phyloP scores from a whole-genome alignment of 2,113 vertebrate genomes.

The Furnarius figulus region DNA sequence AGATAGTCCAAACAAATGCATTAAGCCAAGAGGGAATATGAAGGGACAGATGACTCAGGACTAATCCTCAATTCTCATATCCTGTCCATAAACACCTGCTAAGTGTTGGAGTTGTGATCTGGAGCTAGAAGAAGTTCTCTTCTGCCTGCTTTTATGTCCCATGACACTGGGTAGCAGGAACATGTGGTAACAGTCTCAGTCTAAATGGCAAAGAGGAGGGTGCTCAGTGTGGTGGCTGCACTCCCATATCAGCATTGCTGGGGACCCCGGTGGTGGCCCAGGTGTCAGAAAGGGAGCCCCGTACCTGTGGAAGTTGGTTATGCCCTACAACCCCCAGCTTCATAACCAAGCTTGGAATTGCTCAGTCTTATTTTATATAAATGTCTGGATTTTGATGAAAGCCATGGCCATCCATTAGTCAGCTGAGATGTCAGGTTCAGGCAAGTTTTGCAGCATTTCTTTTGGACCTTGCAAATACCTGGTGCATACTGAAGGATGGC shows the following conservation, averaged over 20 bases:
- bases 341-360: neutral
- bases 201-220: neutral
- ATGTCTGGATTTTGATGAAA: neutral
- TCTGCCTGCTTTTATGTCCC: neutral
- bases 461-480: neutral
- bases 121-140: neutral
- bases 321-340: neutral
- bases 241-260: neutral
- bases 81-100: neutral
- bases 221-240: neutral
- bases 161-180: neutral
- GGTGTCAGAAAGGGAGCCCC: neutral
- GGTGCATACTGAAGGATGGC: neutral
- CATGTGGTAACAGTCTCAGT: neutral
- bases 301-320: neutral
- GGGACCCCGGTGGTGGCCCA: fast-evolving
- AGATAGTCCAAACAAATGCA: neutral
- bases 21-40: neutral
- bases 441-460: neutral
- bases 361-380: neutral
- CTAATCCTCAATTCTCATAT: neutral
- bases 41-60: neutral
- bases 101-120: neutral
- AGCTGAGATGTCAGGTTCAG: fast-evolving
- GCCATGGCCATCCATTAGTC: neutral